These are phyloP conservation scores for Rhabdophis nuchalis DNA, from an alignment of 2,797 vertebrate genomes.

Conservation along the genomic window DNA sequence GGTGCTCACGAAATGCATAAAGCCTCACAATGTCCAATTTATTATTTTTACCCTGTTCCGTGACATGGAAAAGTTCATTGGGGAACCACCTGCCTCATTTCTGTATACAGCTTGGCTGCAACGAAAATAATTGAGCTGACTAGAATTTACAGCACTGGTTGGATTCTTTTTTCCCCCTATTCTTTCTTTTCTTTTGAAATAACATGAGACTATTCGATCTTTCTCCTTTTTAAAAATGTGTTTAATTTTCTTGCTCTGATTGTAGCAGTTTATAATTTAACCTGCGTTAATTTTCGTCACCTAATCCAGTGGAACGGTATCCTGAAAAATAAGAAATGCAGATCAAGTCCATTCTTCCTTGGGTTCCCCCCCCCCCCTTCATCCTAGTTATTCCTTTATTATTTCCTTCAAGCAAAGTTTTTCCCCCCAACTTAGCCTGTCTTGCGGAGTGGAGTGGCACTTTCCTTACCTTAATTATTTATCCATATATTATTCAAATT, in stretches of 20 bases:
- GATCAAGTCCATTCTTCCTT: constrained; percentile 39
- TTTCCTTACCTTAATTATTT: constrained; percentile 71
- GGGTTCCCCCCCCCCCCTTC: neutral
- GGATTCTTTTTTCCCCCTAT: constrained; percentile 11
- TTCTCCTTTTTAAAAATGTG: constrained; percentile 44
- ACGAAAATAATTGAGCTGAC: constrained; percentile 71
- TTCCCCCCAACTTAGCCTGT: constrained; percentile 42
- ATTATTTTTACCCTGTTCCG: constrained; percentile 72
- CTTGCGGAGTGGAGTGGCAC: constrained; percentile 54
- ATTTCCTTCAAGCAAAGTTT: constrained; percentile 30
- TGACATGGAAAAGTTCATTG: constrained; percentile 63
- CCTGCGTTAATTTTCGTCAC: constrained; percentile 48
- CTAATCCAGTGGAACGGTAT: constrained; percentile 38
- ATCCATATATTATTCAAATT: constrained; percentile 67
- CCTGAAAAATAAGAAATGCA: constrained; percentile 62
- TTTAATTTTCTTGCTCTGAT: constrained; percentile 35
- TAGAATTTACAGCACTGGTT: constrained; percentile 72
- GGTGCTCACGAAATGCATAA: constrained; percentile 59
- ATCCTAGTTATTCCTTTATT: constrained; percentile 53
- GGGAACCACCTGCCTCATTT: constrained; percentile 70
- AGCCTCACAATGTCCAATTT: constrained; percentile 71
- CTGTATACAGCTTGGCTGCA: constrained; percentile 69
- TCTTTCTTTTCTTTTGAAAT: constrained; percentile 26
- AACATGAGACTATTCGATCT: constrained; percentile 51
- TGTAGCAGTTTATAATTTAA: constrained; percentile 51